Evolutionary conservation across 2,888 invertebrate genomes (phyloP), one percentile per base, ranked within the genome.

Genomic region (Synanthedon formicaeformis): DNA sequence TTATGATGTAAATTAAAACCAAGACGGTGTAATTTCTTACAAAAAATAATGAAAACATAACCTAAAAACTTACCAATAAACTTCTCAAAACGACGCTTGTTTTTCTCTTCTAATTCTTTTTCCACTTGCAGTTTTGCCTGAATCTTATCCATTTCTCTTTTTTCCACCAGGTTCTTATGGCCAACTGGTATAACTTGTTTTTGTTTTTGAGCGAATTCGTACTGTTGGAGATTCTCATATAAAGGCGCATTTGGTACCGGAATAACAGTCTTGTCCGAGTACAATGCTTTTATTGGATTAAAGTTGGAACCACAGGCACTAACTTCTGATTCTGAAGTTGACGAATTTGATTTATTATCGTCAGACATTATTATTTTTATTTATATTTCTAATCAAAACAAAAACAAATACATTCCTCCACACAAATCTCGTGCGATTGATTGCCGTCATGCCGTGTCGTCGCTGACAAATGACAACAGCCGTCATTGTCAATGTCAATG

Each of bases 191-290:
- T 58, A 48, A 79, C 67, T 14, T 45, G n/a, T 34, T 34, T 6
- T 45, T 12, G 61, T 48, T 66, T 65, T 53, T 69, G 65, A 4
- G 80, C 66, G 0, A 73, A 56, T 59, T 85, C 84, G 53, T 89
- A 94, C 63, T 90, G 91, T 1, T 88, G 82, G 53, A 95, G 57
- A 72, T 94, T 95, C 70, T 95, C 94, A 64, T 90, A 92, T 53
- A 85, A 60, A 23, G 90, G 90, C 0, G 93, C 92, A 55, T 86
- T 80, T 14, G 88, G 69, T 3, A 87, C 78, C 0, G 92, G 91
- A 13, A 91, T 63, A 54, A 78, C 78, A 0, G 89, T 65, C 61
- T 89, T 89, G 1, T 83, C 60, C 0, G 91, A 89, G 61, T 91
- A 91, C 12, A 95, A 76, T 0, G 92, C 94, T 68, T 91, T 91